Conservation (phyloP, 2,888 invertebrate species). For the Torymus aiolomorphi region DNA sequence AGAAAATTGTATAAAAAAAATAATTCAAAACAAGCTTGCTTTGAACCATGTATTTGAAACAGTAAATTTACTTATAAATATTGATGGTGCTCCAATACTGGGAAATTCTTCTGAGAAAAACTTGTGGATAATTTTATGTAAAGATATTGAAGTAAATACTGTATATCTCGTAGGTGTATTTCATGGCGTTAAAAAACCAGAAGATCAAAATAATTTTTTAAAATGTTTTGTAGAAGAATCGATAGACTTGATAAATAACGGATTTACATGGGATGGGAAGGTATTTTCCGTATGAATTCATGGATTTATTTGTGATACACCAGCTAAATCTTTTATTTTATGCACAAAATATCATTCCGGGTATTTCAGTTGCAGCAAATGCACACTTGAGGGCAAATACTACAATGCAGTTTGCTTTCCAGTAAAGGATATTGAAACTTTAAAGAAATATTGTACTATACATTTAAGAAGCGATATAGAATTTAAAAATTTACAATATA, state of each 20-base stretch:
- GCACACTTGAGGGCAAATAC: slow-evolving; percentile 36
- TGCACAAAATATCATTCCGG: slow-evolving; percentile 2
- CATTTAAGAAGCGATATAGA: not conserved
- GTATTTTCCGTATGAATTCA: not conserved
- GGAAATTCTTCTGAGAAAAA: not conserved
- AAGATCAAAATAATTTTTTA: slow-evolving; percentile 2
- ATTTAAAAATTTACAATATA: slow-evolving; percentile 2
- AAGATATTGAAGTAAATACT: not conserved
- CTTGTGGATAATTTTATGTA: not conserved
- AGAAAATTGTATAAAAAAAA: not conserved
- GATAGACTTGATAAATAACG: not conserved
- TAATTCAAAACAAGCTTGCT: not conserved
- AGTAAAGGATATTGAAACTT: not conserved
- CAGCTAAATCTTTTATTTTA: slow-evolving; percentile 9
- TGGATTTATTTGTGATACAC: not conserved
- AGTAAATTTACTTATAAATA: not conserved
- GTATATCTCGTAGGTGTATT: not conserved
- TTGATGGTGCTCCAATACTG: slow-evolving; percentile 1
- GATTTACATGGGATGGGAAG: not conserved
- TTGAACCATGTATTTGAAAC: not conserved
- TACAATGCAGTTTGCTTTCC: slow-evolving; percentile 2
- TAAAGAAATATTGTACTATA: not conserved
- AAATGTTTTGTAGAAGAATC: not conserved
- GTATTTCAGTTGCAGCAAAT: slow-evolving; percentile 12
- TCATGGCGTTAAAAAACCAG: not conserved